These are phyloP conservation scores for Eulemur macaco DNA, from an alignment of 2,113 vertebrate genomes.

Conservation along the genomic window DNA sequence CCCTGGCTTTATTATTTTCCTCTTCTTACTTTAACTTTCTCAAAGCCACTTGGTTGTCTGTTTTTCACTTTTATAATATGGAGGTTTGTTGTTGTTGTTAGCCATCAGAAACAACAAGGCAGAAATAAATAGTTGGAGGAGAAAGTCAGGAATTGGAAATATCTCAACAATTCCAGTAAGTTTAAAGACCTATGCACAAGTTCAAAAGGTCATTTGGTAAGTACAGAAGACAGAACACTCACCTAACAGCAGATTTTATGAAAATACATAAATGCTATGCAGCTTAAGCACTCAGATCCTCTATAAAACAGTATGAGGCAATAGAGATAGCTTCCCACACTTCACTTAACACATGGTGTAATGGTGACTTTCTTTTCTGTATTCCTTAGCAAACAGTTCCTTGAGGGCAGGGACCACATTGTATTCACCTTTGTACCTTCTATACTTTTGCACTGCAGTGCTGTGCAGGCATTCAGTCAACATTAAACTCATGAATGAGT, in stretches of 20 bases:
- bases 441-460: neutral
- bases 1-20: neutral
- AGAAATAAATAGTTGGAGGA: neutral
- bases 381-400: neutral
- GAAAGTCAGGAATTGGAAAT: conserved; percentile 25
- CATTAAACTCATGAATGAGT: neutral
- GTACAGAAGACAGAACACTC: neutral
- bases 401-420: neutral
- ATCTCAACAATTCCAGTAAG: neutral
- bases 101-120: neutral
- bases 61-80: neutral
- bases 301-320: neutral
- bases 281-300: neutral
- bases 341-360: neutral
- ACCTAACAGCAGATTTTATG: neutral
- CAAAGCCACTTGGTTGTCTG: neutral
- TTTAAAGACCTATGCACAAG: neutral
- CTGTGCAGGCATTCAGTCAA: neutral
- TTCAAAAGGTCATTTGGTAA: neutral
- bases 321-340: neutral
- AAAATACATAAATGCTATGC: neutral
- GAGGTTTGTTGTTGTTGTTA: neutral
- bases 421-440: neutral
- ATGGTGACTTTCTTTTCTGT: neutral
- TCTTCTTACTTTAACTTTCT: neutral